Evolutionary conservation across 2,888 invertebrate species (phyloP).

Genomic region (Holacanthella duospinosa): DNA sequence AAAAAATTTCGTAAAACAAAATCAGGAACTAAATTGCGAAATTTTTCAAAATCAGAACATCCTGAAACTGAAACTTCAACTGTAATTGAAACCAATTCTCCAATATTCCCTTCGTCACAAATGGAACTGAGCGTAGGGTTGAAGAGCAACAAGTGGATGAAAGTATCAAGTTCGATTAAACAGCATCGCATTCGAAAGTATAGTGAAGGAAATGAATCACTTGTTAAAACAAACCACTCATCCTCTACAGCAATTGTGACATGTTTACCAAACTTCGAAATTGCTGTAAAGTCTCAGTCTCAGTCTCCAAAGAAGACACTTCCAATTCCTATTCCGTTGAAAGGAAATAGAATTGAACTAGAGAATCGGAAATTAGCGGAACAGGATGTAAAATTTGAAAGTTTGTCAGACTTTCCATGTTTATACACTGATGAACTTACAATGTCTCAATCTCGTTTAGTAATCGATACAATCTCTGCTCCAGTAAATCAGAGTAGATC

Average conservation of each 20-base stretch:
- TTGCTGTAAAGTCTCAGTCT: background rate
- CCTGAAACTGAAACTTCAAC: background rate
- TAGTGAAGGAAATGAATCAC: background rate
- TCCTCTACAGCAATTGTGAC: background rate
- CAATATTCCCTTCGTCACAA: too few species aligned
- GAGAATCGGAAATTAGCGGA: background rate
- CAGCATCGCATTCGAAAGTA: background rate
- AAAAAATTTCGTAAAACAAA: too few species aligned
- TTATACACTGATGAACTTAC: background rate
- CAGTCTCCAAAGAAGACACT: background rate
- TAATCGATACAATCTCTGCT: too few species aligned
- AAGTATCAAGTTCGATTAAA: background rate
- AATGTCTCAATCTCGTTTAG: too few species aligned
- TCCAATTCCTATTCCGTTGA: background rate
- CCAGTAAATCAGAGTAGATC: background rate
- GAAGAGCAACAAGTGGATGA: too few species aligned
- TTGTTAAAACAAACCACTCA: background rate
- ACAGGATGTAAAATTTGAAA: background rate
- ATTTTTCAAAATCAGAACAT: too few species aligned
- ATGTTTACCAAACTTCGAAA: background rate
- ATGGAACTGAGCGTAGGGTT: too few species aligned
- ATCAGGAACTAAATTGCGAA: too few species aligned
- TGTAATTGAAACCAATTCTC: background rate
- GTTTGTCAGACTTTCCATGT: background rate
- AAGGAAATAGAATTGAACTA: background rate